Evolutionary conservation across 2,113 vertebrate genomes (phyloP).

Genomic region (Arizona elegans): DNA sequence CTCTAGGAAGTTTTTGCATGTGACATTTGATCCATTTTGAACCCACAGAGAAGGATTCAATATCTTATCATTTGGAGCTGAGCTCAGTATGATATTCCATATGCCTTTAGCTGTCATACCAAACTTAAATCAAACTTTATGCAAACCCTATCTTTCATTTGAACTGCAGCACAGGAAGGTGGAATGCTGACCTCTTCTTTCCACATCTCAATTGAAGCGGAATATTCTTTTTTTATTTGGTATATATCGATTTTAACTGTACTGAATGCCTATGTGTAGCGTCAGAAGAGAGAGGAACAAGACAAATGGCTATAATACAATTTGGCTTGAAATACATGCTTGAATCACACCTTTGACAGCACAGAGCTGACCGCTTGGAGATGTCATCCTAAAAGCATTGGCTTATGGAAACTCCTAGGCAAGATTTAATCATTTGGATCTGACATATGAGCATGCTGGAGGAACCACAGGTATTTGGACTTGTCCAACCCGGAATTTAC

Average conservation of each 20-base stretch:
- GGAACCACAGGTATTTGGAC: slow-evolving; percentile 15
- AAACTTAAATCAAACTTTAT: not conserved
- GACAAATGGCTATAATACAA: not conserved
- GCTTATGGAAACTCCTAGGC: not conserved
- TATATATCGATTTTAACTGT: too few species aligned
- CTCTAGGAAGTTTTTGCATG: not conserved
- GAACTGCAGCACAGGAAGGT: not conserved
- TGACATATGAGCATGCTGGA: slow-evolving; percentile 14
- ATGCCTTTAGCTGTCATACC: not conserved
- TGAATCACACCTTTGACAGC: not conserved
- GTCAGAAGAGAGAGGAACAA: not conserved
- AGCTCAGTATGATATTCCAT: not conserved
- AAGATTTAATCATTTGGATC: slow-evolving; percentile 21
- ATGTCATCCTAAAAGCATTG: slow-evolving; percentile 17
- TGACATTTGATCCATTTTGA: not conserved
- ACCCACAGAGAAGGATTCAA: not conserved
- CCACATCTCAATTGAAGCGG: not conserved
- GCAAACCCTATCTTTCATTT: not conserved
- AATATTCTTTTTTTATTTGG: not conserved
- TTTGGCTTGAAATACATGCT: slow-evolving; percentile 10
- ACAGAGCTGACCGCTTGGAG: not conserved
- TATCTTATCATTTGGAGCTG: not conserved
- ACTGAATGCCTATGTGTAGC: too few species aligned
- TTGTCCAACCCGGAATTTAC: not conserved
- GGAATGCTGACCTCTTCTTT: not conserved